Base-by-base conservation (phyloP, 1,140 invertebrate genomes). In the Potamilus streckersoni region DNA sequence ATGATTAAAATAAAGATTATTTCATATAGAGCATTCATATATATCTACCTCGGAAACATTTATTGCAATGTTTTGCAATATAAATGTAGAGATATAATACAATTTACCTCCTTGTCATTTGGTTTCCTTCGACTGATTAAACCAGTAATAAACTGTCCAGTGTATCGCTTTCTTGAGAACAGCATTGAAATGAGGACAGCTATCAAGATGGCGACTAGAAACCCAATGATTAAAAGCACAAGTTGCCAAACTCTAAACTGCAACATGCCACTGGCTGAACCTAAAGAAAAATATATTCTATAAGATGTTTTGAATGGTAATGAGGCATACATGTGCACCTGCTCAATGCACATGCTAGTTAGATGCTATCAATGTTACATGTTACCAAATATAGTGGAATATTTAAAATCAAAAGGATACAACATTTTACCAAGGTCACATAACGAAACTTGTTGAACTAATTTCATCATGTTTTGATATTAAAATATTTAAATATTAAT, bases 181-280 rank as follows among this genome's bases (percentile, higher is more conserved):
- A 83, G 20, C 1, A 74, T 71, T 8, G 78, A 67, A 5, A 77
- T 60, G n/a, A 80, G 15, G 6, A 74, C 70, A 20, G 76, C 67
- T 55, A 82, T 27, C 13, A 79, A 49, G 20, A 78, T 63, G 16
- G 76, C 38, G 13, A 82, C 6, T 5, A 81, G 16, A 19, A 84
- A 31, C 14, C 83, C 81, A 49, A 80, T 62, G 14, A 81, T 69
- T 16, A 84, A 31, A 15, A 81, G 81, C 20, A 58, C 77, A 19
- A 83, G 58, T 59, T 80, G 74, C n/a, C 74, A 77, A 8, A 20
- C 58, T 31, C 76, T 80, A 55, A 84, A 60, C 11, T 72, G 60
- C 15, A 76, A 59, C 19, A 49, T 76, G 57, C 58, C 17, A 65
- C 58, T 16, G 15, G 61, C 60, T 19, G 74, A 31, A 60, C 55